These are phyloP conservation scores for Exocentrus adspersus DNA, from an alignment of 2,888 invertebrate genomes.

Conservation along the genomic window DNA sequence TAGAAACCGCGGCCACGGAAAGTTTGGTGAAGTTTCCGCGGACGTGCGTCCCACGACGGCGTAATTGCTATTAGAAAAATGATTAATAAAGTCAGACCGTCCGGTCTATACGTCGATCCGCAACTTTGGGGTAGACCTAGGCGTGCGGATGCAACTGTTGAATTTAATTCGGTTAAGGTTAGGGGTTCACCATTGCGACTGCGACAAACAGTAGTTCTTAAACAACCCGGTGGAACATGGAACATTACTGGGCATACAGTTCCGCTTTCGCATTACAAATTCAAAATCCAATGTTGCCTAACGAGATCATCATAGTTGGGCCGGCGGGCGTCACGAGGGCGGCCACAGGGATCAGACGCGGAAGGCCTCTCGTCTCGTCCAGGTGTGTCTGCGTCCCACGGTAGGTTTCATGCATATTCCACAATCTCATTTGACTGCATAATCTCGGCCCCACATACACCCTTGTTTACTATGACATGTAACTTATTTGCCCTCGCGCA, in stretches of 20 bases:
- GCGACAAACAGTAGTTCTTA: background rate
- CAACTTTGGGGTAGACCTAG: background rate
- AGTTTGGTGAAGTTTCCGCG: constrained; percentile 11
- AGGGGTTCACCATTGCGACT: no score
- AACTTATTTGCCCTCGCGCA: constrained; percentile 53
- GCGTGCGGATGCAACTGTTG: background rate
- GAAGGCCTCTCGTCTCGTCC: constrained; percentile 25
- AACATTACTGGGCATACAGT: constrained; percentile 16
- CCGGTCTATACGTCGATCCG: constrained; percentile 12
- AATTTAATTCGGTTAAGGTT: constrained; percentile 4
- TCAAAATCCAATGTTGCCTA: constrained; percentile 58
- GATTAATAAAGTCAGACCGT: constrained; percentile 10
- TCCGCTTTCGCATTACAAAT: constrained; percentile 51
- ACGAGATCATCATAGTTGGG: constrained; percentile 52
- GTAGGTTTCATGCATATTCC: constrained; percentile 63
- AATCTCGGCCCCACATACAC: constrained; percentile 58
- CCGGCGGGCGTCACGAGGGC: constrained; percentile 24
- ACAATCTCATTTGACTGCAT: constrained; percentile 63
- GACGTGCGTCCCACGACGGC: constrained; percentile 7
- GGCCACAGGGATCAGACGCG: constrained; percentile 21
- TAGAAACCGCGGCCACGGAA: background rate
- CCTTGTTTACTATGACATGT: constrained; percentile 59
- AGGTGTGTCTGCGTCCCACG: constrained; percentile 49
- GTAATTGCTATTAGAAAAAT: constrained; percentile 23
- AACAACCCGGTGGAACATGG: no score